These are phyloP conservation scores for Indri indri DNA, from an alignment of 2,113 vertebrate species.

Conservation along the genomic window DNA sequence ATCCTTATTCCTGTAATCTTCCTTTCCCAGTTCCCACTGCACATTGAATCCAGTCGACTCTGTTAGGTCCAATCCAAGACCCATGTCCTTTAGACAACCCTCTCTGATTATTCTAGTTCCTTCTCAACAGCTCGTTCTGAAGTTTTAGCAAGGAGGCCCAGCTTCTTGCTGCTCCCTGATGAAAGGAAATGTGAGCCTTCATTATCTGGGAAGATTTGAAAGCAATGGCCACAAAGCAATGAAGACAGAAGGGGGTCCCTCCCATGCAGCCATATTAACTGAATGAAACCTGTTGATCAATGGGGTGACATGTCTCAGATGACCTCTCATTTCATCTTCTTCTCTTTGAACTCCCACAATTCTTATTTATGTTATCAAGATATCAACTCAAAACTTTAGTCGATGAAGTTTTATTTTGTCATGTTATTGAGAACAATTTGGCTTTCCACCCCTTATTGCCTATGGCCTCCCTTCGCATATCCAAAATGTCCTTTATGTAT, in stretches of 20 bases:
- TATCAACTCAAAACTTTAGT: conserved; percentile 15
- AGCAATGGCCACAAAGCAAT: background rate
- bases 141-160: background rate
- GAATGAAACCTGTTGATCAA: background rate
- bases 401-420: background rate
- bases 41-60: background rate
- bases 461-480: background rate
- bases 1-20: background rate
- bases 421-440: conserved; percentile 4
- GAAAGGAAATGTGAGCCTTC: background rate
- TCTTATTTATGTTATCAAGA: background rate
- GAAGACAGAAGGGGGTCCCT: background rate
- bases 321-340: background rate
- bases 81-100: background rate
- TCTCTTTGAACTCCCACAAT: background rate
- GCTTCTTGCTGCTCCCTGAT: background rate
- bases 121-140: background rate
- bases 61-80: background rate
- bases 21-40: background rate
- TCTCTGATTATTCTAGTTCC: background rate
- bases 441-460: background rate
- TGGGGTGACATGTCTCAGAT: background rate
- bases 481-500: background rate
- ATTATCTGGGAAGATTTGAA: conserved; percentile 8
- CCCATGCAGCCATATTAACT: background rate